Evolutionary conservation across 2,113 vertebrate species (phyloP), one percentile per base, ranked within the genome.

Genomic region (Rhabdornis inornatus): DNA sequence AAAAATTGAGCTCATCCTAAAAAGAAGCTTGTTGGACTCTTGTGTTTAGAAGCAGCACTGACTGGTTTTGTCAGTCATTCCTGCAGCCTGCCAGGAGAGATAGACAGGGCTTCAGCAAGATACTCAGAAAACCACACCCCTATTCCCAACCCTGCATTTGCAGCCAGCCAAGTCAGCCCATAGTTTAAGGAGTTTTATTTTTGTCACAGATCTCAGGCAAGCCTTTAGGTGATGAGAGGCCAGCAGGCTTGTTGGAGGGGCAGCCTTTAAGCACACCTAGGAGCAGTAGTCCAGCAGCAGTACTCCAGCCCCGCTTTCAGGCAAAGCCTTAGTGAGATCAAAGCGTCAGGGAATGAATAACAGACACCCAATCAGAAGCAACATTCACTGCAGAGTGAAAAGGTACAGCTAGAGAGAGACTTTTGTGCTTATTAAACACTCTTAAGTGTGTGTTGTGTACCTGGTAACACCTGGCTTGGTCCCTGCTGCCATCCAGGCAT

Each of bases 1-100:
- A 16, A 65, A 20, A 85, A 53, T 2, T 11, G 9, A 53, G 15
- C 23, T 69, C 9, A 16, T 15, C 49, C 27, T 30, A 0, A 9
- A 37, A 45, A 39, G 40, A 8, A 59, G 20, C 17, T 37, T 0
- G 0, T 3, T 31, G 24, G 11, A 25, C 16, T 42, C 21, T 0
- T 20, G 23, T 2, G 1, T 44, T 27, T 9, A 33, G 31, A 40
- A 81, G 49, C 28, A 65, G 5, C 19, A 5, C 27, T 42, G 64
- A 3, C 13, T 30, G 27, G 21, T 63, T 71, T 61, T 40, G 19
- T 40, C 66, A 33, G 35, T 25, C 61, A 16, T 23, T 37, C 66
- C 49, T 40, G 52, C 69, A 85, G 24, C 27, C 60, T 49, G 56
- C 8, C 61, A 37, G 65, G 69, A 70, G 61, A 70, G 59, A 55